Base-by-base conservation (phyloP, 1,140 invertebrate genomes). In the Telenomus remus region DNA sequence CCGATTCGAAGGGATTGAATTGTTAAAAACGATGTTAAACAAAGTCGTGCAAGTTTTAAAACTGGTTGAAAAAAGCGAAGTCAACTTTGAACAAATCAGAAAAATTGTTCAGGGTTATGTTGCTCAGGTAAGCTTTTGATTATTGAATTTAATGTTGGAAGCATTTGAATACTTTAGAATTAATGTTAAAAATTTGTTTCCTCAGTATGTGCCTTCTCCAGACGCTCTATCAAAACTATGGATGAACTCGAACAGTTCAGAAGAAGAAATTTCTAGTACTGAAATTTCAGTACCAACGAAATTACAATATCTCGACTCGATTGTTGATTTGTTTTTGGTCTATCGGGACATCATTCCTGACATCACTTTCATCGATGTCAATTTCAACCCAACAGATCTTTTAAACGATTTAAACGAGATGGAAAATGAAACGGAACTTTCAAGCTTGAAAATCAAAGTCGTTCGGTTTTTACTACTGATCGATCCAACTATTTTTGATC, bases 361-460 rank as follows among this genome's bases (percentile, higher is more conserved):
- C 78, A 86, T 89, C 76, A 56, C n/a, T 53, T 66, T 55, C 5
- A 42, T 50, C 1, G 69, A 83, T 19, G 44, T 81, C 5, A 75
- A 83, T 16, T 63, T 85, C 8, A 74, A 87, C 14, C 80, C 87
- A 0, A 74, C 66, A 5, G 68, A 80, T 10, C 60, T 91, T 5
- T 64, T 84, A 0, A 72, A 44, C 0, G 82, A 80, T 27, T 49
- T 82, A 14, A 35, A 63, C 19, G 37, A 68, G 0, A 2, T 80
- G 5, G 77, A 84, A 39, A 71, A 81, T 42, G 49, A 72, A 2
- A 57, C 73, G 44, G 56, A 84, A 44, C 71, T 86, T 35, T 86
- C 87, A 37, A 73, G 88, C 54, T 85, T 93, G 56, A 91, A 93
- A 84, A 85, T 93, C 0, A 93, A 93, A 85, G 87, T 91, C 1